phyloP scores from a whole-genome alignment of 2,888 invertebrate genomes.

The Suillia variegata region DNA sequence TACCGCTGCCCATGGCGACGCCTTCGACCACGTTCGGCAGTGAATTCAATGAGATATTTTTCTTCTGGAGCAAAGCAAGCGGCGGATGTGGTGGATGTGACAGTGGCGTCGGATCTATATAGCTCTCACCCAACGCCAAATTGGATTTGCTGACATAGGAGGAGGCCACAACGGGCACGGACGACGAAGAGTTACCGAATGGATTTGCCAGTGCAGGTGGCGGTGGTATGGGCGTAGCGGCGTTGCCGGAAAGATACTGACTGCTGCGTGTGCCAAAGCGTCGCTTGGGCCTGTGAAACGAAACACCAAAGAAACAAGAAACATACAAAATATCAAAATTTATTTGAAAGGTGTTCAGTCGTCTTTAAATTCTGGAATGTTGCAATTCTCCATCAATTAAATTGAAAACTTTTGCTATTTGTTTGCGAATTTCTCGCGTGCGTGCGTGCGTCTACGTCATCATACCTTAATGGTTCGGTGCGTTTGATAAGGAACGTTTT shows the following conservation, averaged over 20 bases:
- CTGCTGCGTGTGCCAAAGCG: slow-evolving; percentile 57
- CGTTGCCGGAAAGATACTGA: slow-evolving; percentile 36
- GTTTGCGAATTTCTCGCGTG: not conserved
- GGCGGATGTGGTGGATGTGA: slow-evolving; percentile 17
- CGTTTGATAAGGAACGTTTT: slow-evolving; percentile 87
- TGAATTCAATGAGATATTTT: slow-evolving; percentile 51
- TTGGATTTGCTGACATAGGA: slow-evolving; percentile 43
- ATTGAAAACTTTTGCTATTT: no score
- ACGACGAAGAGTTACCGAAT: no score
- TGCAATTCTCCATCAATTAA: not conserved
- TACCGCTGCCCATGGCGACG: slow-evolving; percentile 40
- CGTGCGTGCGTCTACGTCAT: no score
- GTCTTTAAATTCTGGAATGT: slow-evolving; percentile 17
- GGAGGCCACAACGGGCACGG: slow-evolving; percentile 20
- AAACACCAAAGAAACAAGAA: not conserved
- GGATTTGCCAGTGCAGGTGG: no score
- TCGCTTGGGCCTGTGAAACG: slow-evolving; percentile 47
- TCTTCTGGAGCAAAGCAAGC: slow-evolving; percentile 42
- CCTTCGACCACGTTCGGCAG: slow-evolving; percentile 55
- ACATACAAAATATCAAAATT: slow-evolving; percentile 7
- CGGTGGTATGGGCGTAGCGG: slow-evolving; percentile 19
- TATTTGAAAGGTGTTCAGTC: slow-evolving; percentile 3
- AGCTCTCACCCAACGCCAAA: slow-evolving; percentile 33
- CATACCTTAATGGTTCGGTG: slow-evolving; percentile 75
- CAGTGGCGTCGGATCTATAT: slow-evolving; percentile 13